phyloP scores from a whole-genome alignment of 1,140 invertebrate species.

The Orchestia grillus region DNA sequence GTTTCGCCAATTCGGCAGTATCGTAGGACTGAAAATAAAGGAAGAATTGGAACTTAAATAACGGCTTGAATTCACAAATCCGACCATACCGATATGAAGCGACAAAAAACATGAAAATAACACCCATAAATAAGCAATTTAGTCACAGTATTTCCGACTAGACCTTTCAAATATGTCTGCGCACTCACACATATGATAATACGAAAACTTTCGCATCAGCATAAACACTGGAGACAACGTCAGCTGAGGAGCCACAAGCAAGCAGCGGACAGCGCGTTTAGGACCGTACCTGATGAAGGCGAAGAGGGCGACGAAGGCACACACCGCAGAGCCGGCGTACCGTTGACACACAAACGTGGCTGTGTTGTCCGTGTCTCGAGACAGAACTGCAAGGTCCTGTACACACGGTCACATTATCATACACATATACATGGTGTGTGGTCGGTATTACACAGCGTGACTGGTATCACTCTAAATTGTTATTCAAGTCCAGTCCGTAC shows the following conservation, averaged over 20 bases:
- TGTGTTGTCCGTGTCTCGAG: slow-evolving; percentile 69
- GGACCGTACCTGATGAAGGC: slow-evolving; percentile 82
- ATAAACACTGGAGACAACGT: not conserved
- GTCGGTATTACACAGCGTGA: too few species aligned
- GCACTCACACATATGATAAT: not conserved
- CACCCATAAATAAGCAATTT: not conserved
- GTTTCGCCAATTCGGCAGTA: not conserved
- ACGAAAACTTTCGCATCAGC: not conserved
- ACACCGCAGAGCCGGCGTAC: slow-evolving; percentile 83
- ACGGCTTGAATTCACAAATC: not conserved
- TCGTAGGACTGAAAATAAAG: too few species aligned
- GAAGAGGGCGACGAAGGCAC: slow-evolving; percentile 82
- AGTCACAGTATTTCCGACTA: not conserved
- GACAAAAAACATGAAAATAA: not conserved
- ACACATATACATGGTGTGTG: not conserved
- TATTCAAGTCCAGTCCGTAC: too few species aligned
- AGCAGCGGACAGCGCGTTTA: not conserved
- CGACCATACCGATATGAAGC: not conserved
- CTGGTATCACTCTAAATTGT: too few species aligned
- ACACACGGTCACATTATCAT: not conserved
- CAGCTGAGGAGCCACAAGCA: not conserved
- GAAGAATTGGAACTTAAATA: not conserved
- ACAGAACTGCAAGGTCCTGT: slow-evolving; percentile 70
- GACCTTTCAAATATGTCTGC: not conserved
- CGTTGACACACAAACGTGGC: slow-evolving; percentile 71